phyloP scores from a whole-genome alignment of 2,113 vertebrate species.

The Mormyrus lacerda region DNA sequence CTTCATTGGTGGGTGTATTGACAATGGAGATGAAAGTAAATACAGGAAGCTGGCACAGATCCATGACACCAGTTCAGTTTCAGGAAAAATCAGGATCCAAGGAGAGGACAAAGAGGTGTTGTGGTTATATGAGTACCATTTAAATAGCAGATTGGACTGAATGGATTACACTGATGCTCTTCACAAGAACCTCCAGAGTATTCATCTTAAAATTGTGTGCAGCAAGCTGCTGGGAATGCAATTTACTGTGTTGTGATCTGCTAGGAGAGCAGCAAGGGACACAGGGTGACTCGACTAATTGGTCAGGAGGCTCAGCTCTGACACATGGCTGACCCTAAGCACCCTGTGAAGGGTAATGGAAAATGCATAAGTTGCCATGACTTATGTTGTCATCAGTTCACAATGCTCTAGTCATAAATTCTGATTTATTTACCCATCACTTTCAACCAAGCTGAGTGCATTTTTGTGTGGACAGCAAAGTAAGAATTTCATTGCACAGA shows the following conservation, averaged over 20 bases:
- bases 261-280: background rate
- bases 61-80: background rate
- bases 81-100: background rate
- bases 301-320: background rate
- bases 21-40: background rate
- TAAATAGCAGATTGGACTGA: background rate
- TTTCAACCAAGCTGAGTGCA: background rate
- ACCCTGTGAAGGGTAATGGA: background rate
- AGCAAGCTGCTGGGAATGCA: background rate
- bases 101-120: background rate
- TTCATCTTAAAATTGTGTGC: background rate
- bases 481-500: no score
- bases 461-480: no score
- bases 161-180: background rate
- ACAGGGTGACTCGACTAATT: background rate
- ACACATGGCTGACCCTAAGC: background rate
- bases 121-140: background rate
- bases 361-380: background rate
- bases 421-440: background rate
- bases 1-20: background rate
- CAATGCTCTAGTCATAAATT: background rate
- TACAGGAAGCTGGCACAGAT: background rate
- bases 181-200: background rate
- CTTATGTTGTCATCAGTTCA: background rate
- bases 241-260: background rate